A percentile compares a stretch with the other conserved stretches of the same genome.
Conservation (phyloP, 1,140 invertebrate species). For the Danaus plexippus region DNA sequence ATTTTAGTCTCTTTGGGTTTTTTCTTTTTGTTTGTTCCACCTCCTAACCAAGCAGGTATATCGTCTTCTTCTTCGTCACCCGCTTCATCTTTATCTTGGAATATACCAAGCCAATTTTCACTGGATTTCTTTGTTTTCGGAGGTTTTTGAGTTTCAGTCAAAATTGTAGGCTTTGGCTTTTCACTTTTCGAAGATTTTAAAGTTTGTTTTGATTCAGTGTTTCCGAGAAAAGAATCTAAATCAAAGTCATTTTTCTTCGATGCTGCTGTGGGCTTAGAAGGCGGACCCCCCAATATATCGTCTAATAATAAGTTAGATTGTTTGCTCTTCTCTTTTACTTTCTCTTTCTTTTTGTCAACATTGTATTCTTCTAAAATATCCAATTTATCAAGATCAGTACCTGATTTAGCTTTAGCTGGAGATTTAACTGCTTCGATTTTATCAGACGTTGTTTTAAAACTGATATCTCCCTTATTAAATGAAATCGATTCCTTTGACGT, state of each 20-base stretch:
- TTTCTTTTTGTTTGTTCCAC: constrained; percentile 42
- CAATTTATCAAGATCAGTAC: constrained; percentile 34
- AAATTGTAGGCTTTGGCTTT: constrained; percentile 14
- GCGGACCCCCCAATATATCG: constrained; percentile 50
- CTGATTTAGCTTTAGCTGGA: constrained; percentile 42
- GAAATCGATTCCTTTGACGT: constrained; percentile 41
- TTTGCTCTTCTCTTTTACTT: constrained; percentile 50
- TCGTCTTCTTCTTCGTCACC: constrained; percentile 36
- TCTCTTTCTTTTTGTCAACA: constrained; percentile 39
- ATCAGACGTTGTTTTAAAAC: constrained; percentile 21
- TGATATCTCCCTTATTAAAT: constrained; percentile 20
- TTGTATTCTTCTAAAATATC: constrained; percentile 37
- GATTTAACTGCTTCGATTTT: constrained; percentile 34
- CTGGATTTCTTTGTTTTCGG: constrained; percentile 33
- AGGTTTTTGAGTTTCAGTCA: constrained; percentile 24
- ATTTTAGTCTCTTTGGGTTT: constrained; percentile 30
- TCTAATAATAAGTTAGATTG: constrained; percentile 56
- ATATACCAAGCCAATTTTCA: constrained; percentile 64
- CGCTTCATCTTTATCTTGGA: constrained; percentile 43
- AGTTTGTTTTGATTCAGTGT: constrained; percentile 38
- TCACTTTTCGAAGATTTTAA: constrained; percentile 26
- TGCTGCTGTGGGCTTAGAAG: constrained; percentile 33
- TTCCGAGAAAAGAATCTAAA: constrained; percentile 50
- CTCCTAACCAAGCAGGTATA: constrained; percentile 57
- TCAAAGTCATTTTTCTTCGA: constrained; percentile 48